Evolutionary conservation across 2,113 vertebrate genomes (phyloP).

Genomic region (Epinephelus lanceolatus): DNA sequence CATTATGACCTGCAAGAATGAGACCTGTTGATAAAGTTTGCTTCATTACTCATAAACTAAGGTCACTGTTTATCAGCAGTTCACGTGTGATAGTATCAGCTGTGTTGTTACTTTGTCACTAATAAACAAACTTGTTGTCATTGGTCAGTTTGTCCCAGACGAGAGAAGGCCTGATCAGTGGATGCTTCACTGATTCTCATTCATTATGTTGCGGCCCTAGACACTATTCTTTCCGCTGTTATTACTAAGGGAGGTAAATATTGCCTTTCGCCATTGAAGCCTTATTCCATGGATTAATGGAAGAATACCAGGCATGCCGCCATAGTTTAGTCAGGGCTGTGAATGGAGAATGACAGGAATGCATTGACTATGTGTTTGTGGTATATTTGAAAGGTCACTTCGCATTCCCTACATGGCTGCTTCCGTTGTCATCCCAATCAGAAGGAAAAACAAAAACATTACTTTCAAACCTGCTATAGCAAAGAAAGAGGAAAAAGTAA

Average conservation of each 20-base stretch:
- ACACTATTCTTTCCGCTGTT: constrained; percentile 56
- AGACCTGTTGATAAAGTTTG: constrained; percentile 2
- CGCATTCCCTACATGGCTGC: constrained; percentile 62
- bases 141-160: constrained; percentile 33
- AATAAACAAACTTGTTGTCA: constrained; percentile 46
- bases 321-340: constrained; percentile 55
- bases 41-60: background rate
- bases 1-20: background rate
- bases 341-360: constrained; percentile 76
- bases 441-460: constrained; percentile 41
- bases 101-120: constrained; percentile 8
- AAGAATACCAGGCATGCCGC: constrained; percentile 64
- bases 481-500: background rate
- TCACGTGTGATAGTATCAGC: background rate
- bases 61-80: background rate
- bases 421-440: constrained; percentile 32
- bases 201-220: constrained; percentile 13
- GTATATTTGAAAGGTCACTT: constrained; percentile 55
- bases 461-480: constrained; percentile 29
- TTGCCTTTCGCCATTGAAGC: constrained; percentile 77
- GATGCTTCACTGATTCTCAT: constrained; percentile 31
- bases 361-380: constrained; percentile 70
- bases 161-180: constrained; percentile 5
- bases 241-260: constrained; percentile 68
- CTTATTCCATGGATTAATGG: constrained; percentile 70